Evolutionary conservation across 2,888 invertebrate species (phyloP), one percentile per base, ranked within the genome.

Genomic region (Mythimna albipuncta): DNA sequence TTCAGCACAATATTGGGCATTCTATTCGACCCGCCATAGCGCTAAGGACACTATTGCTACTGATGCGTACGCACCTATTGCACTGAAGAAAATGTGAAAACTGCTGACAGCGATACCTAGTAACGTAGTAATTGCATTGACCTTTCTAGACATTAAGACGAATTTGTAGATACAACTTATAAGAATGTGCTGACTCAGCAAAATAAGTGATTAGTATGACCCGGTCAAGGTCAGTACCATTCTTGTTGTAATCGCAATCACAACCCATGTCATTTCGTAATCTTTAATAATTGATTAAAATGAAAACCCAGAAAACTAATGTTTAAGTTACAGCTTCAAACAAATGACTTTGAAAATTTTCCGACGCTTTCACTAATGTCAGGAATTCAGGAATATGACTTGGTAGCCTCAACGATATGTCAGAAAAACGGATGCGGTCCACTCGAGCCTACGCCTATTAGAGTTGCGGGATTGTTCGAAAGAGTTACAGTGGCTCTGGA

Each of bases 191-290:
- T 47, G 19, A 54, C 13, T 35, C 11, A 61, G 35, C 26, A 41
- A 52, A 59, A 44, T 35, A 55, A 44, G n/a, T 13, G 52, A 35
- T 16, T 21, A 26, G 21, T 54, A 6, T 19, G 59, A 72, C 9
- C 52, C 32, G 35, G 68, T 54, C 38, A 54, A 38, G 54, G 59
- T 13, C 54, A 47, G 38, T 19, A 26, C 16, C 4, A 21, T 52
- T 76, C 9, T 52, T 44, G 21, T 16, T 47, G 47, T 26, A 38
- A 75, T 47, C 26, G n/a, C 35, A 47, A 47, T 32, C 19, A 2
- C 6, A 35, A 62, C 4, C 13, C 32, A 41, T 47, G 16, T 47
- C 47, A 44, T 44, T 44, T 44, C 13, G 16, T 47, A 47, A 47
- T 47, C 19, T 57, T 54, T 21, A 19, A 21, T 5, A 26, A 59